A percentile compares a stretch with the other conserved stretches of the same genome.
Evolutionary conservation across 2,113 vertebrate species (phyloP).

Genomic region (Shinisaurus crocodilurus): DNA sequence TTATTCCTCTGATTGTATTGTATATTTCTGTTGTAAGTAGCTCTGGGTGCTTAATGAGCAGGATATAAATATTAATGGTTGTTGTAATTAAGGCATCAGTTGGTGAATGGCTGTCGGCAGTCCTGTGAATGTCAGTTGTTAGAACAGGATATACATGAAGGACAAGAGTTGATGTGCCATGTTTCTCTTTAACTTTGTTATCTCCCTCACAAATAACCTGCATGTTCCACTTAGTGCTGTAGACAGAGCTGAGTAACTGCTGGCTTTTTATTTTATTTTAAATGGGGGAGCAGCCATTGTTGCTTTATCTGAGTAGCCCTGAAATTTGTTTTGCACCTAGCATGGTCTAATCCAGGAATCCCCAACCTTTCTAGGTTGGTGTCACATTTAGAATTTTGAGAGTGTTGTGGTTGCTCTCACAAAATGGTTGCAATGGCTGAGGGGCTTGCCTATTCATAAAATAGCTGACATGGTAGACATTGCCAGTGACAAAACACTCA

Average conservation of each 20-base stretch:
- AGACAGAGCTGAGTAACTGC: neutral
- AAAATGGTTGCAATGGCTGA: too few species aligned
- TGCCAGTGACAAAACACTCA: too few species aligned
- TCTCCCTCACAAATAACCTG: neutral
- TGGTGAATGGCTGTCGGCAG: neutral
- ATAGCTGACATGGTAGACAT: too few species aligned
- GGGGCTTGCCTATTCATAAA: too few species aligned
- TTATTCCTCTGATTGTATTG: neutral
- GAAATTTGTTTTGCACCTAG: neutral
- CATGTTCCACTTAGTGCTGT: neutral
- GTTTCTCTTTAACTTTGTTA: neutral
- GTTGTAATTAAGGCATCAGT: neutral
- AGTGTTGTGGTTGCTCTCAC: too few species aligned
- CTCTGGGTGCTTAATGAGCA: neutral
- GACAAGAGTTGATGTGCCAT: neutral
- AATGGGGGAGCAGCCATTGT: neutral
- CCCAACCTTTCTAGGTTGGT: too few species aligned
- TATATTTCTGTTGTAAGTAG: neutral
- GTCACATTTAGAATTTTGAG: too few species aligned
- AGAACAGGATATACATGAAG: neutral
- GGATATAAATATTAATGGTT: neutral
- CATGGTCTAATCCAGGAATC: neutral
- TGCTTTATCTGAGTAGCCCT: neutral
- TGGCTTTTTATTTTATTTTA: neutral
- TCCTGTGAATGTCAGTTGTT: neutral